These are phyloP conservation scores for Discoglossus pictus DNA, from an alignment of 2,797 vertebrate species.

Conservation along the genomic window DNA sequence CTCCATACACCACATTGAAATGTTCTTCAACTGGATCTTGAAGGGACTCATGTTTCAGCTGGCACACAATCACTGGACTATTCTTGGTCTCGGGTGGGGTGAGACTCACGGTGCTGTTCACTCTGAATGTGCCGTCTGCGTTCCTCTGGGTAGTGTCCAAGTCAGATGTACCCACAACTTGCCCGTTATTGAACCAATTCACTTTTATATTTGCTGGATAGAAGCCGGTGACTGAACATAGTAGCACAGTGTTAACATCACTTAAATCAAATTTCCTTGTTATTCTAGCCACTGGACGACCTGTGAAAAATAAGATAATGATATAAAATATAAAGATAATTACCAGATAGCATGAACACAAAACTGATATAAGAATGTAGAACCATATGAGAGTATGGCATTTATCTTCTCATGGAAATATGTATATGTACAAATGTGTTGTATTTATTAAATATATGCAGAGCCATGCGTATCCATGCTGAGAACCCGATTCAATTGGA, in stretches of 20 bases:
- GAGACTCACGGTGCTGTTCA: conserved; percentile 18
- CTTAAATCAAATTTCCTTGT: not conserved
- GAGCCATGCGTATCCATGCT: too few species aligned
- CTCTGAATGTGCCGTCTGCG: conserved; percentile 2
- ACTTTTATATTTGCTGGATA: conserved; percentile 2
- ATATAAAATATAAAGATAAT: too few species aligned
- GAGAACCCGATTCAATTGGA: too few species aligned
- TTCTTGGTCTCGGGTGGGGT: not conserved
- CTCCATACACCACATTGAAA: conserved; percentile 5
- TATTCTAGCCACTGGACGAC: not conserved
- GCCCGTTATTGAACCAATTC: conserved; percentile 13
- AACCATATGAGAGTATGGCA: too few species aligned
- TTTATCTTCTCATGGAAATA: too few species aligned
- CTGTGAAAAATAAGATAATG: not conserved
- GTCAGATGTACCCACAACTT: not conserved
- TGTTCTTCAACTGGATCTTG: not conserved
- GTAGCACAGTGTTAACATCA: not conserved
- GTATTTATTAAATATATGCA: too few species aligned
- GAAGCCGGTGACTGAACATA: conserved; percentile 10
- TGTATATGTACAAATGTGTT: too few species aligned
- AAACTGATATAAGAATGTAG: too few species aligned
- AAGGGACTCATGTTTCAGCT: conserved; percentile 7
- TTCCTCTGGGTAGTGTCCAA: not conserved
- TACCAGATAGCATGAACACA: not conserved
- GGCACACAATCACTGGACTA: not conserved